Base-by-base conservation (phyloP, 2,113 vertebrate genomes). In the Leuciscus idus region DNA sequence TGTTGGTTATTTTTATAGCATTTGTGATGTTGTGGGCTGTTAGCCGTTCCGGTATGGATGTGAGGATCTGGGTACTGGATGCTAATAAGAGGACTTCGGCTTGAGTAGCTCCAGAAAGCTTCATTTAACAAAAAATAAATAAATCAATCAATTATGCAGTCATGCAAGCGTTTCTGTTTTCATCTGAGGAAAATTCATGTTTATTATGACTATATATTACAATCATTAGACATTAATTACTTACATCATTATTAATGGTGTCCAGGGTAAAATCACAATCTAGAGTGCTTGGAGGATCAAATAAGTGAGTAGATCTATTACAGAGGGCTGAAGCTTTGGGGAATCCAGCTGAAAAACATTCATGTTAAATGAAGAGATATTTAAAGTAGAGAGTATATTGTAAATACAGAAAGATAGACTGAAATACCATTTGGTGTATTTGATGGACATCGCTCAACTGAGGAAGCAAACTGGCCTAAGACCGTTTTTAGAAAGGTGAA, bases 41-140 rank as follows among this genome's bases (percentile, higher is more conserved):
- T 2, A 92, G 83, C 4, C 0, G n/a, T 3, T 87, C 59, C 2
- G 88, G 87, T 48, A 52, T 85, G 13, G 90, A 91, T 6, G 91
- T 92, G 59, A 92, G 78, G 48, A 92, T 92, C 17, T 92, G 91
- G 57, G 87, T 78, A 26, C 62, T 90, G 79, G 33, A 75, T 0
- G 89, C 87, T 15, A 90, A 52, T 1, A 3, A 0, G 4, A 11
- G 5, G 15, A 84, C 43, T 1, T 83, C 0, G 8, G 8, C 1
- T 23, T 7, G n/a, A n/a, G n/a, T n/a, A 50, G 15, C n/a, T 13
- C 8, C 59, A 39, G 13, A 55, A 72, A 85, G 15, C 84, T 75
- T 50, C 1, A 79, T 64, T 64, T 15, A 46, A 33, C 55, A 50
- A 11, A 79, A 43, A 0, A n/a, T n/a, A n/a, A n/a, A n/a, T n/a